Evolutionary conservation across 2,888 invertebrate genomes (phyloP).

Genomic region (Scaptomyza flava): DNA sequence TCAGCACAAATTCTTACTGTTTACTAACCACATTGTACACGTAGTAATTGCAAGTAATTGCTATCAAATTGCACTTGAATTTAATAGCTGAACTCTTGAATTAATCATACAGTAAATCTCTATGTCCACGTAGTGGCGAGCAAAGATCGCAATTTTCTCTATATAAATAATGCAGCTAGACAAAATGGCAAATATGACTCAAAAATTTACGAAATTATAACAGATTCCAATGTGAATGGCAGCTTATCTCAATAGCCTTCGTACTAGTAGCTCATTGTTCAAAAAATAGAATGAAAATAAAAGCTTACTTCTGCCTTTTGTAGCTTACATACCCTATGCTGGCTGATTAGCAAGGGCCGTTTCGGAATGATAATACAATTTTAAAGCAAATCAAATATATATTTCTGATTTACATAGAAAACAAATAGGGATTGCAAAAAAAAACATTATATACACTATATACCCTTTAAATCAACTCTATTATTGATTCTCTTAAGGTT

Average conservation of each 20-base stretch:
- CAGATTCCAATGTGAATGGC: conserved; percentile 22
- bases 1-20: conserved; percentile 53
- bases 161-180: conserved; percentile 39
- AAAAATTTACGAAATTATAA: conserved; percentile 32
- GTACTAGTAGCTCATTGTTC: background rate
- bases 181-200: conserved; percentile 61
- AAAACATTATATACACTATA: background rate
- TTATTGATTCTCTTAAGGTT: background rate
- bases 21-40: conserved; percentile 46
- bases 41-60: conserved; percentile 27
- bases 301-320: background rate
- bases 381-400: too few species aligned
- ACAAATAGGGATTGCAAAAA: background rate
- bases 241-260: conserved; percentile 51
- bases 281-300: background rate
- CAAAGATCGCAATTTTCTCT: conserved; percentile 60
- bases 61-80: conserved; percentile 35
- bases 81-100: conserved; percentile 30
- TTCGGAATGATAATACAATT: background rate
- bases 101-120: conserved; percentile 38
- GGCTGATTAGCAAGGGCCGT: background rate
- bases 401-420: too few species aligned
- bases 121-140: conserved; percentile 40
- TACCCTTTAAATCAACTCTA: background rate
- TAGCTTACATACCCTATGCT: background rate